Evolutionary conservation across 2,113 vertebrate genomes (phyloP).

Genomic region (Rhinogobius similis): DNA sequence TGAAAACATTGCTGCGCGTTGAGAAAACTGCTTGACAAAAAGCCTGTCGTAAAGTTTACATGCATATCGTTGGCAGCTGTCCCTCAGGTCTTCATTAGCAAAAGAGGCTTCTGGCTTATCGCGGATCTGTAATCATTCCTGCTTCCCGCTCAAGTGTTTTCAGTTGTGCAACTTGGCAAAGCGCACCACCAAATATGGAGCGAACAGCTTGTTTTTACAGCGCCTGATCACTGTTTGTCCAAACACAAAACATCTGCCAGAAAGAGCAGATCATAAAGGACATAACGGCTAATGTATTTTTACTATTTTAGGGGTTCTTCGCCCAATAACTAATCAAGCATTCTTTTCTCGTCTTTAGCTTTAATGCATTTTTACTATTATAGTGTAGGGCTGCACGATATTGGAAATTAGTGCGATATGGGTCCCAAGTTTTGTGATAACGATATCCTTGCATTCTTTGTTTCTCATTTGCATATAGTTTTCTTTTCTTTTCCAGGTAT

Average conservation of each 20-base stretch:
- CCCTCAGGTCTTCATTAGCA: slow-evolving; percentile 62
- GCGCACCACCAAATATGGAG: slow-evolving; percentile 43
- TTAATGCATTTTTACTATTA: too few species aligned
- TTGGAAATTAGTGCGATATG: too few species aligned
- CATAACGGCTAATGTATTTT: neutral
- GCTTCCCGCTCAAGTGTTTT: slow-evolving; percentile 24
- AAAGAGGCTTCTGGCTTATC: slow-evolving; percentile 45
- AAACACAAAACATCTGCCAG: slow-evolving; percentile 13
- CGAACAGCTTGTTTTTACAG: neutral
- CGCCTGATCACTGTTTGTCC: neutral
- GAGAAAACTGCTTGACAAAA: neutral
- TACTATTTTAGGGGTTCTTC: neutral
- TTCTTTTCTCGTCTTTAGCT: too few species aligned
- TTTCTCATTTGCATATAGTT: too few species aligned
- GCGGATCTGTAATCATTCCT: slow-evolving; percentile 49
- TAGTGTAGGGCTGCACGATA: too few species aligned
- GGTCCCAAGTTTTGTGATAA: too few species aligned
- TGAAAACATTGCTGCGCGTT: neutral
- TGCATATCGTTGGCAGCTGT: slow-evolving; percentile 1
- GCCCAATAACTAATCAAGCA: too few species aligned
- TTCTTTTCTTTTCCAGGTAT: too few species aligned
- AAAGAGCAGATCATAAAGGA: neutral
- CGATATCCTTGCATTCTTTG: too few species aligned
- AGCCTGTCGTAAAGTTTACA: neutral
- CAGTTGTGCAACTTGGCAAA: slow-evolving; percentile 36